These are phyloP conservation scores for Drosophila nigricruria DNA, from an alignment of 2,888 invertebrate species.

Conservation along the genomic window DNA sequence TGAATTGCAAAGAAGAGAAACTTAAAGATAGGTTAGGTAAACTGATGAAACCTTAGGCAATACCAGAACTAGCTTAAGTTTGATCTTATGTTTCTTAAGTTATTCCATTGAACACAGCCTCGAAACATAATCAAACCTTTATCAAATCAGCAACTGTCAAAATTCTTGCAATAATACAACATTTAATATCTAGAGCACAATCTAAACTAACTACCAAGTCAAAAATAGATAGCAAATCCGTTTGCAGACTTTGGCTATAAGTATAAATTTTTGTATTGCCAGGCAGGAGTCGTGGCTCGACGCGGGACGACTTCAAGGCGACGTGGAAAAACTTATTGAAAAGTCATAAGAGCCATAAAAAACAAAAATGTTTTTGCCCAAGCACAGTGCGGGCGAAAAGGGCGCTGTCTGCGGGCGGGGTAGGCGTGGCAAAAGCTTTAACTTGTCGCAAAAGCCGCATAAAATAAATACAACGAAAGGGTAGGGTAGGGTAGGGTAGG, in stretches of 20 bases:
- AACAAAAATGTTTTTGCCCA: constrained; percentile 37
- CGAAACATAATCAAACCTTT: neutral
- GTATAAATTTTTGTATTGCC: constrained; percentile 18
- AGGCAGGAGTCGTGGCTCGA: neutral
- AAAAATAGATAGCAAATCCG: constrained; percentile 15
- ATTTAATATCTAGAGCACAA: neutral
- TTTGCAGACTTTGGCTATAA: constrained; percentile 15
- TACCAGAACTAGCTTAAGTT: too few relatives aligned
- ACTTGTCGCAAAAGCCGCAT: constrained; percentile 60
- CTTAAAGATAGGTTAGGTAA: neutral
- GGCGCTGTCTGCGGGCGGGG: neutral
- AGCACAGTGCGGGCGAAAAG: neutral
- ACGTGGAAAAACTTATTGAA: constrained; percentile 66
- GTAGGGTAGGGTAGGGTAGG: too few relatives aligned
- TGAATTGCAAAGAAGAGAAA: neutral
- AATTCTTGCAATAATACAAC: neutral
- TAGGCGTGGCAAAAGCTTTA: constrained; percentile 50
- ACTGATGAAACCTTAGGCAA: too few relatives aligned
- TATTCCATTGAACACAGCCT: too few relatives aligned
- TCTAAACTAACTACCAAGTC: neutral
- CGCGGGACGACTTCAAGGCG: neutral
- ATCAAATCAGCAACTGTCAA: neutral
- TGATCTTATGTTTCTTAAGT: too few relatives aligned
- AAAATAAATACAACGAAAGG: constrained; percentile 47
- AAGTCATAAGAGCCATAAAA: constrained; percentile 69